These are phyloP conservation scores for Trematomus bernacchii DNA, from an alignment of 2,797 vertebrate genomes.

Conservation along the genomic window DNA sequence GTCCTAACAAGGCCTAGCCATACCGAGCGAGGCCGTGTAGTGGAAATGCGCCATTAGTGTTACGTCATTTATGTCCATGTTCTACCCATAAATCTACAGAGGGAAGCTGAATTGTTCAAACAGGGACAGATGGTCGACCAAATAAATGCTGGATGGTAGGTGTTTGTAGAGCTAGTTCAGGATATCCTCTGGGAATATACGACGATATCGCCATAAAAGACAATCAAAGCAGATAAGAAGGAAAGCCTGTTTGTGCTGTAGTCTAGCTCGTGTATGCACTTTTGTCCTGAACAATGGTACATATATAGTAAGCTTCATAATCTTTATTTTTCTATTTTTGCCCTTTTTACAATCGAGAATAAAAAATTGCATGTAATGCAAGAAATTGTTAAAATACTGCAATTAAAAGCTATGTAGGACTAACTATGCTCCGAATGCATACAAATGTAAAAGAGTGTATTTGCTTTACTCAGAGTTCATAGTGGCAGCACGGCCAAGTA, in stretches of 20 bases:
- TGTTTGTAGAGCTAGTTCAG: conserved; percentile 49
- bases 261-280: not conserved
- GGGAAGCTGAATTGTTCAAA: conserved; percentile 51
- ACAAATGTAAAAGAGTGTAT: not conserved
- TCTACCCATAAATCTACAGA: conserved; percentile 2
- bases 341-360: too few species aligned
- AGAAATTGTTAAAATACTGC: not conserved
- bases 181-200: conserved; percentile 53
- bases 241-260: conserved; percentile 16
- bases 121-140: conserved; percentile 22
- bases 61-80: too few species aligned
- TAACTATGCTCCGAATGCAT: not conserved
- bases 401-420: not conserved
- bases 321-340: not conserved
- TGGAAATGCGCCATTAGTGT: too few species aligned
- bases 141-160: conserved; percentile 28
- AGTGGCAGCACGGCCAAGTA: conserved; percentile 1
- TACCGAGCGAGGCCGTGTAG: too few species aligned
- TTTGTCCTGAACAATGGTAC: conserved; percentile 7
- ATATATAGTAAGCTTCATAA: not conserved
- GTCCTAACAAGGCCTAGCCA: too few species aligned
- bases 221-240: conserved; percentile 22
- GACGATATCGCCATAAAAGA: not conserved
- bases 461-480: conserved; percentile 19
- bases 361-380: not conserved